These are phyloP conservation scores for Champsocephalus gunnari DNA, from an alignment of 2,797 vertebrate genomes.

Conservation along the genomic window DNA sequence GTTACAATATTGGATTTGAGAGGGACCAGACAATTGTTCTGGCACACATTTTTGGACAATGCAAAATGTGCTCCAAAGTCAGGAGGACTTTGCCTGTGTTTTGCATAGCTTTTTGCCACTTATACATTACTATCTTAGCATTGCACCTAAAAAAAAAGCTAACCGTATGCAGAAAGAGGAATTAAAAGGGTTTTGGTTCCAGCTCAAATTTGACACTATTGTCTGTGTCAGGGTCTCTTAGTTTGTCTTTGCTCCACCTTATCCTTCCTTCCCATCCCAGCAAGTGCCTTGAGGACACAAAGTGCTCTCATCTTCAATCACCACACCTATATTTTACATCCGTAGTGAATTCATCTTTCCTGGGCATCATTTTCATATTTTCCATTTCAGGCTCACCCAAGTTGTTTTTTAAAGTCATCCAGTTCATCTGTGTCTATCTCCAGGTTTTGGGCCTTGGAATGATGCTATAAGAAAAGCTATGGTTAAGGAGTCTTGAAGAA, in stretches of 20 bases:
- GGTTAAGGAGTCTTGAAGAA: neutral
- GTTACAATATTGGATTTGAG: conserved; percentile 25
- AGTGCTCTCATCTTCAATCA: conserved; percentile 52
- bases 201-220: conserved; percentile 17
- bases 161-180: neutral
- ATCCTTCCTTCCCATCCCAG: conserved; percentile 61
- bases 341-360: conserved; percentile 45
- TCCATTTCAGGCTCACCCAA: conserved; percentile 31
- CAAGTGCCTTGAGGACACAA: conserved; percentile 42
- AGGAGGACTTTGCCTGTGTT: neutral
- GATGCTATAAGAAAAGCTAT: neutral
- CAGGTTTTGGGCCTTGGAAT: conserved; percentile 2
- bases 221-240: conserved; percentile 19
- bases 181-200: neutral
- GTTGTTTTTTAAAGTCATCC: neutral
- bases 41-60: conserved; percentile 5
- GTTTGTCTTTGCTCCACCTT: conserved; percentile 62
- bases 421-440: conserved; percentile 14
- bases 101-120: neutral
- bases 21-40: conserved; percentile 5
- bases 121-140: neutral
- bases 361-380: conserved; percentile 26
- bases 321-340: conserved; percentile 58
- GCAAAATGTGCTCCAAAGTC: neutral
- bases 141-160: neutral